These are phyloP conservation scores for Zosterops lateralis DNA, from an alignment of 2,113 vertebrate genomes.

Conservation along the genomic window DNA sequence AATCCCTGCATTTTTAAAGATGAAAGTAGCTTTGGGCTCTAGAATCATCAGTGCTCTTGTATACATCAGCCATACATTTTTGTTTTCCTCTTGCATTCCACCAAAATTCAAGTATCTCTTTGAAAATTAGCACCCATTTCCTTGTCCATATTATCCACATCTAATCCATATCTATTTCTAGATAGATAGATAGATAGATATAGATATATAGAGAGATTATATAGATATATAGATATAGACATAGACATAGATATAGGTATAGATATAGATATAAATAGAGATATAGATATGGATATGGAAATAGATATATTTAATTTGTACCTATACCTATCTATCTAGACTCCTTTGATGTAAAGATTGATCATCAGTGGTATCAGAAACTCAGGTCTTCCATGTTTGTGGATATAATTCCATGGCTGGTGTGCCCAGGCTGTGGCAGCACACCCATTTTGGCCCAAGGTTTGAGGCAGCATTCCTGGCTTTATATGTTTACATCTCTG, in stretches of 20 bases:
- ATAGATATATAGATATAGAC: too few species aligned
- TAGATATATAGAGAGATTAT: too few species aligned
- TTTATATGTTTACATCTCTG: not conserved
- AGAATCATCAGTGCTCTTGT: not conserved
- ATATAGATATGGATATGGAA: too few species aligned
- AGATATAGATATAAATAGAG: too few species aligned
- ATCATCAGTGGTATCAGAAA: not conserved
- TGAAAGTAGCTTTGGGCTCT: not conserved
- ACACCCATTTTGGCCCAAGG: not conserved
- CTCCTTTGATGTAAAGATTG: not conserved
- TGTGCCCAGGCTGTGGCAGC: not conserved
- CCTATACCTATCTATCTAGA: not conserved
- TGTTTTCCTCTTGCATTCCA: not conserved
- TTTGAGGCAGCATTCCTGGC: not conserved
- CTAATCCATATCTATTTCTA: too few species aligned
- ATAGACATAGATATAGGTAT: too few species aligned
- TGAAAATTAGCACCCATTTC: not conserved
- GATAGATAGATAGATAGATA: too few species aligned
- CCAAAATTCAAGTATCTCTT: not conserved
- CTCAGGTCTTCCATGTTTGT: not conserved
- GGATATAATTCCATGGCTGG: not conserved
- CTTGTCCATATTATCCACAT: not conserved
- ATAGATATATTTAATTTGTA: too few species aligned
- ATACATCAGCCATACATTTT: not conserved
- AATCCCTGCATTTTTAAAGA: not conserved